Conservation (phyloP, 2,888 invertebrate genomes). For the Cylindroiulus punctatus region DNA sequence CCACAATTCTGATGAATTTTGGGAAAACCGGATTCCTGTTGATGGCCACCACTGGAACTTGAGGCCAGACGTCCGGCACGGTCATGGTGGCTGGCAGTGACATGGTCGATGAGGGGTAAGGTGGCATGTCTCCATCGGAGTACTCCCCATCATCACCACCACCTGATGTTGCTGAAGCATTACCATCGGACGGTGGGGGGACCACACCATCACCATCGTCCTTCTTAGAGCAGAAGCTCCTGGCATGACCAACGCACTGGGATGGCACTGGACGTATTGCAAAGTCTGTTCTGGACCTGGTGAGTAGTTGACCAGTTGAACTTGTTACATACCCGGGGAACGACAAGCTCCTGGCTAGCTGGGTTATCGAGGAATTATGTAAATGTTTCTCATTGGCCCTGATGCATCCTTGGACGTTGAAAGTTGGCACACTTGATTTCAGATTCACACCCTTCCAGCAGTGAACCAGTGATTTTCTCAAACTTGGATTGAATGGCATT, state of each 20-base stretch:
- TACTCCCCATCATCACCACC: slow-evolving; percentile 12
- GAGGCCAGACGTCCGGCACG: slow-evolving; percentile 96
- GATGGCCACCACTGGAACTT: slow-evolving; percentile 94
- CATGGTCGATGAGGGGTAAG: not conserved
- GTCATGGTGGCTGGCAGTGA: slow-evolving; percentile 84
- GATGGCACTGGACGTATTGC: not conserved
- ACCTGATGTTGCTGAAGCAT: not conserved
- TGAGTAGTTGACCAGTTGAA: not conserved
- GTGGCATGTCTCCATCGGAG: not conserved
- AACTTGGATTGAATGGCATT: not conserved
- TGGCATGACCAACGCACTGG: not conserved
- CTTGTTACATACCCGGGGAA: not conserved
- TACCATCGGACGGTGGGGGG: not conserved
- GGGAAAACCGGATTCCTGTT: slow-evolving; percentile 96
- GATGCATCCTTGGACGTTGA: not conserved
- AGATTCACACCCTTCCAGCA: not conserved
- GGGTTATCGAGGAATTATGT: not conserved
- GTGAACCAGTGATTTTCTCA: not conserved
- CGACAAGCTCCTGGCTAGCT: not conserved
- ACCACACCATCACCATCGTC: not conserved
- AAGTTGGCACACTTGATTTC: not conserved
- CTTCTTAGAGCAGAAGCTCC: not conserved
- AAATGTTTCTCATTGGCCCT: not conserved
- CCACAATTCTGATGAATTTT: slow-evolving; percentile 95
- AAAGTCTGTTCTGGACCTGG: not conserved